phyloP scores from a whole-genome alignment of 64 coral and sea anemone species.

The Catalaphyllia jardinei region DNA sequence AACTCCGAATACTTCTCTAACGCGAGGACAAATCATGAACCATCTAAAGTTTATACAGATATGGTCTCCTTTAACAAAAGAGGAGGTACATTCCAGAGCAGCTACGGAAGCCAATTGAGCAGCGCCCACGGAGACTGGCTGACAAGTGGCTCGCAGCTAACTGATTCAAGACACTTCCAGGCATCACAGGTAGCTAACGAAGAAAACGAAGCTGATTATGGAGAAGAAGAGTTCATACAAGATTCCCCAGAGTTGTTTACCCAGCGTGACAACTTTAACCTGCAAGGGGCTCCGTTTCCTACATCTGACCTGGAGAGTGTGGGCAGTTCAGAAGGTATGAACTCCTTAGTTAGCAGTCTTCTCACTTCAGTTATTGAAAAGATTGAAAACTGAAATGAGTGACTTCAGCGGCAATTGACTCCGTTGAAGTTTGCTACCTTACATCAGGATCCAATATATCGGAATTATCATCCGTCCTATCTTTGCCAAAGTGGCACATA shows the following conservation, averaged over 20 bases:
- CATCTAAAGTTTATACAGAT: background rate
- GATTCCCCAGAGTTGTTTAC: conserved; percentile 65
- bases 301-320: background rate
- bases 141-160: background rate
- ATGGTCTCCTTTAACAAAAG: background rate
- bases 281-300: background rate
- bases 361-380: too few species aligned
- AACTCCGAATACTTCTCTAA: conserved; percentile 55
- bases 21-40: background rate
- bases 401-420: too few species aligned
- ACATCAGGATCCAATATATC: too few species aligned
- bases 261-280: background rate
- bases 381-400: too few species aligned
- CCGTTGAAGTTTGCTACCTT: too few species aligned
- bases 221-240: conserved; percentile 25
- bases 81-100: background rate
- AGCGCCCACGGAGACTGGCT: background rate
- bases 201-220: background rate
- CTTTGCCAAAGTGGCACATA: too few species aligned
- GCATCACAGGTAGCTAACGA: background rate
- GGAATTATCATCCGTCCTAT: too few species aligned
- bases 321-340: background rate
- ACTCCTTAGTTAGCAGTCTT: background rate
- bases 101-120: background rate
- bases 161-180: background rate